A percentile compares a stretch with the other conserved stretches of the same genome.
Conservation (phyloP, 2,113 vertebrate genomes). For the Labrus mixtus region DNA sequence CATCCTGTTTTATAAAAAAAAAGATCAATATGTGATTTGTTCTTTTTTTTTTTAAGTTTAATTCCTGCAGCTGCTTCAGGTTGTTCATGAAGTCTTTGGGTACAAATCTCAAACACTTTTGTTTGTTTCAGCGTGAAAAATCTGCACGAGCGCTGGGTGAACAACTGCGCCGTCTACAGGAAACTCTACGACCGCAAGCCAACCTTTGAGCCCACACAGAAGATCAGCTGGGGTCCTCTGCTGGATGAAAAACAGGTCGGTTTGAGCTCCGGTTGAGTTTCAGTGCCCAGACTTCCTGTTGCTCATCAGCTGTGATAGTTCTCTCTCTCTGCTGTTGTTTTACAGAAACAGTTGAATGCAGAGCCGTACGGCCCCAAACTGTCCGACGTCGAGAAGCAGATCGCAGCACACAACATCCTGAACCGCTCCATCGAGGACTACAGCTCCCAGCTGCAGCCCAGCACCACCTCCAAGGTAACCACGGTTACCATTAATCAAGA, state of each 20-base stretch:
- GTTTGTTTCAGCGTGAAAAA: constrained; percentile 88
- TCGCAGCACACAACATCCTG: constrained; percentile 92
- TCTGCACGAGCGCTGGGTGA: constrained; percentile 90
- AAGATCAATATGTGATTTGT: too few species aligned
- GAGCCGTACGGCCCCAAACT: constrained; percentile 85
- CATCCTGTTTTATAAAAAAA: too few species aligned
- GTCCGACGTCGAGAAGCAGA: constrained; percentile 91
- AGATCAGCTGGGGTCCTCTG: constrained; percentile 88
- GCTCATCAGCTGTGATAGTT: background rate
- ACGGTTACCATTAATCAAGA: background rate
- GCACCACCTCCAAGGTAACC: constrained; percentile 70
- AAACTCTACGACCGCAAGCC: constrained; percentile 87
- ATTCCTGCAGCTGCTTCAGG: too few species aligned
- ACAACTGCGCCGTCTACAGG: constrained; percentile 87
- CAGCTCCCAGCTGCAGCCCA: constrained; percentile 81
- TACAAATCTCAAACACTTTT: background rate
- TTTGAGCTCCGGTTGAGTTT: background rate
- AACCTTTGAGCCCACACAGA: constrained; percentile 75
- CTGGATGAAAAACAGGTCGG: constrained; percentile 91
- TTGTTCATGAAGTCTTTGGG: background rate
- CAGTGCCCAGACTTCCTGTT: background rate
- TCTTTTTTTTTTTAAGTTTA: too few species aligned
- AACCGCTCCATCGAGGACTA: constrained; percentile 94
- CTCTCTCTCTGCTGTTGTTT: constrained; percentile 62
- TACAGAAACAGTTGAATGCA: constrained; percentile 83